These are phyloP conservation scores for Nematostella vectensis DNA, from an alignment of 92 coral and sea anemone species.

Conservation along the genomic window DNA sequence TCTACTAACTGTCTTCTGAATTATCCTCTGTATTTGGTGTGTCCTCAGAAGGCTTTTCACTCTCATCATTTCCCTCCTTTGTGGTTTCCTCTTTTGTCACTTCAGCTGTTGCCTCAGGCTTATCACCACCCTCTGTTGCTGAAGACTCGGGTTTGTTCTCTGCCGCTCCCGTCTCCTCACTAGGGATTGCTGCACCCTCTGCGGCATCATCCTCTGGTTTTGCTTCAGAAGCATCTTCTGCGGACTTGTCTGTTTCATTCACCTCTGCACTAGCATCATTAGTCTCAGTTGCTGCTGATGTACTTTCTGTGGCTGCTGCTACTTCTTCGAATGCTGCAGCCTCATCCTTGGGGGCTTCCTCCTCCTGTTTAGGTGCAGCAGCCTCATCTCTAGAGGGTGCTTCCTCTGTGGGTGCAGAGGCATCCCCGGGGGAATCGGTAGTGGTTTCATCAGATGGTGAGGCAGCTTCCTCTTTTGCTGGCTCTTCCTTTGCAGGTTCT, in stretches of 20 bases:
- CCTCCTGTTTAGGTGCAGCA: constrained; percentile 5
- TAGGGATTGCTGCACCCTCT: constrained; percentile 2
- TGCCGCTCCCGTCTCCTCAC: constrained; percentile 18
- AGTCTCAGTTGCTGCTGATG: constrained; percentile 1
- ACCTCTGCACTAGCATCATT: neutral
- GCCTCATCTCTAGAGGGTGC: constrained; percentile 3
- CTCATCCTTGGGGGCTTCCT: constrained; percentile 11
- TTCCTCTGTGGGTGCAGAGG: constrained; percentile 1
- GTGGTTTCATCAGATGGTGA: constrained; percentile 16
- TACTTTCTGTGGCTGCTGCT: constrained; percentile 7
- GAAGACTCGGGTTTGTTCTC: constrained; percentile 7
- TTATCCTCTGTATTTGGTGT: too few species aligned
- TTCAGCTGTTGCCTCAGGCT: neutral
- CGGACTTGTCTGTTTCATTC: constrained; percentile 18
- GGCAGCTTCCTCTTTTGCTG: neutral
- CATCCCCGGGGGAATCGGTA: neutral
- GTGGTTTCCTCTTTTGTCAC: neutral
- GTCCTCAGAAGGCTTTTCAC: constrained; percentile 23
- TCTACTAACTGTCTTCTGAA: too few species aligned
- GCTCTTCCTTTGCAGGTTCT: constrained; percentile 14
- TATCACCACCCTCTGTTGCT: neutral
- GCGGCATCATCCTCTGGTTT: constrained; percentile 25
- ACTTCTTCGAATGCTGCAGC: constrained; percentile 1
- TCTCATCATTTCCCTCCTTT: constrained; percentile 10
- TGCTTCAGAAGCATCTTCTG: constrained; percentile 19